These are phyloP conservation scores for Ascaphus truei DNA, from an alignment of 2,113 vertebrate species.

Conservation along the genomic window DNA sequence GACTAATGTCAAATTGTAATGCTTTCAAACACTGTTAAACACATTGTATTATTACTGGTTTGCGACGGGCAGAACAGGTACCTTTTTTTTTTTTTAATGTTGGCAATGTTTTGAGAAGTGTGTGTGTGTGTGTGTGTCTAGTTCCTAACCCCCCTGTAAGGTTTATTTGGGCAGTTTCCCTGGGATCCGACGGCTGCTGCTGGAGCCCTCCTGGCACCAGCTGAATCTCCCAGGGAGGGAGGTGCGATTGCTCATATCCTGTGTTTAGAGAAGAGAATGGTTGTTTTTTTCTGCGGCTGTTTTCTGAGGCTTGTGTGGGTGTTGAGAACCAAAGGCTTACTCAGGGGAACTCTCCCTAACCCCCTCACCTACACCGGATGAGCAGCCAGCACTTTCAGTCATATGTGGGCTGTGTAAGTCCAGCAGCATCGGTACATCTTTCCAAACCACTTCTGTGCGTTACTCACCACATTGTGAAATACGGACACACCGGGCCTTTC, in stretches of 20 bases:
- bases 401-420: neutral
- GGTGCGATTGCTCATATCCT: constrained; percentile 44
- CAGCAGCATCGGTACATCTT: neutral
- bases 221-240: constrained; percentile 40
- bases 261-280: constrained; percentile 44
- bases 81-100: no score
- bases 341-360: constrained; percentile 35
- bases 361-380: constrained; percentile 20
- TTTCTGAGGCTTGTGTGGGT: constrained; percentile 47
- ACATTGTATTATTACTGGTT: no score
- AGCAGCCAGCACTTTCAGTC: neutral
- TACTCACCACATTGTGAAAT: constrained; percentile 6
- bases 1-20: no score
- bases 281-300: constrained; percentile 32
- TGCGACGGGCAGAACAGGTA: no score
- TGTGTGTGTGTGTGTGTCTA: no score
- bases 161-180: neutral
- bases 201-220: neutral
- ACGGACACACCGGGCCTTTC: no score
- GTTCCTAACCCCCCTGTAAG: no score
- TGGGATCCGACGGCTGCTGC: neutral
- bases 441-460: neutral
- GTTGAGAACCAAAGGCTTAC: constrained; percentile 46
- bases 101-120: no score
- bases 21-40: no score